These are phyloP conservation scores for Conger conger DNA, from an alignment of 2,113 vertebrate genomes.

Conservation along the genomic window DNA sequence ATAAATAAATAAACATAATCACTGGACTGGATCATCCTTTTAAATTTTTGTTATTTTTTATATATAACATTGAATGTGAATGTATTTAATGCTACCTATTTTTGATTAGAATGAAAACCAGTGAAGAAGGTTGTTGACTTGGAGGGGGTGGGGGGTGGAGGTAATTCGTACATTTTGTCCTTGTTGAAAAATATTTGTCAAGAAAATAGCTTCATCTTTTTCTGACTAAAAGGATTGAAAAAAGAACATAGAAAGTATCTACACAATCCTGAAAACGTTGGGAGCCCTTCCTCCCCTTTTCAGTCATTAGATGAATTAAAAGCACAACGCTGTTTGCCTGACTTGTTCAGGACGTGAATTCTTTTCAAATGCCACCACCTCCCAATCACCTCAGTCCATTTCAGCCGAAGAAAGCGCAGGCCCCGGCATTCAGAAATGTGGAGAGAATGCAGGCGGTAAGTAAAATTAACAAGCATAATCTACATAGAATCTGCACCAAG, in stretches of 20 bases:
- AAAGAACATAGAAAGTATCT: slow-evolving; percentile 76
- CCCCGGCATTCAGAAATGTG: slow-evolving; percentile 72
- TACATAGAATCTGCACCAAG: slow-evolving; percentile 73
- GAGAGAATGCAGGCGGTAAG: slow-evolving; percentile 77
- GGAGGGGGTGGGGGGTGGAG: too few relatives aligned
- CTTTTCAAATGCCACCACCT: slow-evolving; percentile 64
- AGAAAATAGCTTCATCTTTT: slow-evolving; percentile 78
- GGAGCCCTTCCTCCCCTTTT: slow-evolving; percentile 67
- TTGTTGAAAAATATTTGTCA: slow-evolving; percentile 82
- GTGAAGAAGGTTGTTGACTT: slow-evolving; percentile 40
- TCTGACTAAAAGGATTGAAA: slow-evolving; percentile 78
- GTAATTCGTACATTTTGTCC: slow-evolving; percentile 75
- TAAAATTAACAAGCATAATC: slow-evolving; percentile 84
- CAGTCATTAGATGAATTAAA: slow-evolving; percentile 91
- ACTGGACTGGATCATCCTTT: too few relatives aligned
- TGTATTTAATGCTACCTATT: slow-evolving; percentile 68
- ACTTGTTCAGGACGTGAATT: slow-evolving; percentile 66
- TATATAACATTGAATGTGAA: slow-evolving; percentile 82
- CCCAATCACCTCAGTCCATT: slow-evolving; percentile 58
- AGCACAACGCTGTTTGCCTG: slow-evolving; percentile 89
- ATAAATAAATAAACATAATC: too few relatives aligned
- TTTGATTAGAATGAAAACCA: slow-evolving; percentile 84
- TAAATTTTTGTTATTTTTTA: slow-evolving; percentile 79
- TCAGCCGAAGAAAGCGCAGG: slow-evolving; percentile 68
- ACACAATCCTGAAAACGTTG: slow-evolving; percentile 71